phyloP scores from a whole-genome alignment of 2,888 invertebrate genomes.

The Tenthredo scrophulariae region DNA sequence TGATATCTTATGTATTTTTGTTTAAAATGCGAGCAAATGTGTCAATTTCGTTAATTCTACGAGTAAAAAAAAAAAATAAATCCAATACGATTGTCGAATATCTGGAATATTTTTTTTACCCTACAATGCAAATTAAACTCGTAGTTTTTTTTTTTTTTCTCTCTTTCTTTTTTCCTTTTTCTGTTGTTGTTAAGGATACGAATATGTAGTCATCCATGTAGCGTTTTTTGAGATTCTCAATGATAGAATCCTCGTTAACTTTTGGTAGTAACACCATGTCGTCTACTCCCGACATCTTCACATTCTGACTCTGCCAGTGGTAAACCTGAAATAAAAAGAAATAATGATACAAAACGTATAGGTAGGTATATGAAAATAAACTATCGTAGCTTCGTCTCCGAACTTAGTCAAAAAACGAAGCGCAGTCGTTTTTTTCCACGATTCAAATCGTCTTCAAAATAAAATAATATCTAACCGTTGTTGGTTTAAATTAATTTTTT shows the following conservation, averaged over 20 bases:
- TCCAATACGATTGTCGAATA: too few species aligned
- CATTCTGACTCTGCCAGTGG: slow-evolving; percentile 87
- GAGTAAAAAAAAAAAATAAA: too few species aligned
- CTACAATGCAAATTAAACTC: not conserved
- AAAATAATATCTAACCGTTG: too few species aligned
- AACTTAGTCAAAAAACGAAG: too few species aligned
- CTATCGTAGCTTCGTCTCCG: too few species aligned
- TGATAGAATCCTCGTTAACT: slow-evolving; percentile 82
- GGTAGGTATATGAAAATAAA: too few species aligned
- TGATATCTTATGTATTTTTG: too few species aligned
- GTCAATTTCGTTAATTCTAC: too few species aligned
- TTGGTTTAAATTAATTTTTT: too few species aligned
- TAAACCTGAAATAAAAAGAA: slow-evolving; percentile 78
- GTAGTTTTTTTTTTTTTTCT: not conserved
- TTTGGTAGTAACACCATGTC: slow-evolving; percentile 85
- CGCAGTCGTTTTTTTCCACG: too few species aligned
- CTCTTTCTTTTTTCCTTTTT: not conserved
- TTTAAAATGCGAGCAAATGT: too few species aligned
- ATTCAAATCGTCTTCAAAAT: too few species aligned
- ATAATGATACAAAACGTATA: not conserved
- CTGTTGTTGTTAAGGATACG: slow-evolving; percentile 79
- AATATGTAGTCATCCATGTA: slow-evolving; percentile 85
- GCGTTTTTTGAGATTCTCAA: slow-evolving; percentile 84
- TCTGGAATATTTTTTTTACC: not conserved
- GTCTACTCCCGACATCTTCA: slow-evolving; percentile 85